phyloP scores from a whole-genome alignment of 2,888 invertebrate species.

The Conops quadrifasciatus region DNA sequence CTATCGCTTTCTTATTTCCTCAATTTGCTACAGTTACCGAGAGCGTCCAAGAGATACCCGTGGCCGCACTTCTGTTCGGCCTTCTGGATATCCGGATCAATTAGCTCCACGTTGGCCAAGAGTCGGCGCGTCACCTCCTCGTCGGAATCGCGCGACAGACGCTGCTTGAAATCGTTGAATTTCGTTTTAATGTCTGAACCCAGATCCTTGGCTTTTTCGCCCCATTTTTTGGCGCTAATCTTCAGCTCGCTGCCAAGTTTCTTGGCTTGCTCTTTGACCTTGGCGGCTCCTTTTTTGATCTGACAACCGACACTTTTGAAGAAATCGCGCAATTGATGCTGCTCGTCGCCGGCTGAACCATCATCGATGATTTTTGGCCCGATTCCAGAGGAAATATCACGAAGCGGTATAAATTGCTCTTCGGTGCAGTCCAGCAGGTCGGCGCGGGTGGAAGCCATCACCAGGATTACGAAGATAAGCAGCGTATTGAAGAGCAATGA shows the following conservation, averaged over 20 bases:
- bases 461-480: conserved; percentile 41
- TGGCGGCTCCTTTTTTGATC: conserved; percentile 55
- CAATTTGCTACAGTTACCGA: conserved; percentile 61
- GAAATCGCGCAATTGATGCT: conserved; percentile 53
- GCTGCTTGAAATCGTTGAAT: conserved; percentile 56
- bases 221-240: conserved; percentile 56
- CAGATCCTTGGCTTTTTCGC: conserved; percentile 56
- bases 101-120: conserved; percentile 57
- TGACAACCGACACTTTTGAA: conserved; percentile 58
- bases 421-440: conserved; percentile 57
- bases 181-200: conserved; percentile 56
- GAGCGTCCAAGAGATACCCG: conserved; percentile 60
- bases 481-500: conserved; percentile 39
- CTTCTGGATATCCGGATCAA: conserved; percentile 58
- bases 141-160: conserved; percentile 45
- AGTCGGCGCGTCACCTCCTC: conserved; percentile 50
- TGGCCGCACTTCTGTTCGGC: conserved; percentile 60
- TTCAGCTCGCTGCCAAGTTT: conserved; percentile 56
- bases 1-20: conserved; percentile 46
- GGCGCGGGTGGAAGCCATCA: conserved; percentile 42
- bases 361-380: conserved; percentile 46
- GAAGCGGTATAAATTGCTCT: conserved; percentile 47
- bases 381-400: conserved; percentile 45
- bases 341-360: conserved; percentile 46
- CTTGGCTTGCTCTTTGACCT: conserved; percentile 56